These are phyloP conservation scores for Urocitellus parryii DNA, from an alignment of 2,113 vertebrate genomes.

Conservation along the genomic window DNA sequence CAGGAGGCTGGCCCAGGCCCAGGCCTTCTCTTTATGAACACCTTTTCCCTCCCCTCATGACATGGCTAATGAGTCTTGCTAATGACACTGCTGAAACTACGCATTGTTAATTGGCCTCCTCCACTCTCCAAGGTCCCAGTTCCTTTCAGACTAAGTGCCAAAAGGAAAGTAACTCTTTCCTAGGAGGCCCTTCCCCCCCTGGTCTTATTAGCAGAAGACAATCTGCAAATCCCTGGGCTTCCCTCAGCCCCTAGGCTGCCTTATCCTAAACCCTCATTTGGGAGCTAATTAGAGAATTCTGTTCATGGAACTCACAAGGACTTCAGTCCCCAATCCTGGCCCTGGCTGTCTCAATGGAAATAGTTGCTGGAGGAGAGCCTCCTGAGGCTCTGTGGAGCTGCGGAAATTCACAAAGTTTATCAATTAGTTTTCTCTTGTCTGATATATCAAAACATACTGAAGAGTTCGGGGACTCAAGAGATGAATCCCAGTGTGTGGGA, in stretches of 20 bases:
- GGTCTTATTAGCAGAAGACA: conserved; percentile 69
- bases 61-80: conserved; percentile 53
- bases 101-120: conserved; percentile 53
- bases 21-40: neutral
- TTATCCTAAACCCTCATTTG: conserved; percentile 27
- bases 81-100: neutral
- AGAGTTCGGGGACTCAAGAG: neutral
- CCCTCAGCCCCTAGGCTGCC: neutral
- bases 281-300: conserved; percentile 70
- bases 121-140: neutral
- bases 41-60: neutral
- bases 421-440: neutral
- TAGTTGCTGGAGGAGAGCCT: neutral
- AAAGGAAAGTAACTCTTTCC: conserved; percentile 50
- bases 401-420: conserved; percentile 28
- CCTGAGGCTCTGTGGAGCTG: neutral
- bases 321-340: neutral
- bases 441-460: neutral
- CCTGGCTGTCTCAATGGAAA: neutral
- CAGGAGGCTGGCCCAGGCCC: neutral
- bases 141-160: conserved; percentile 30
- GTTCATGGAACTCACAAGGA: neutral
- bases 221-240: conserved; percentile 24
- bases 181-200: neutral
- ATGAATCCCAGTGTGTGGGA: neutral